These are phyloP conservation scores for Apis florea DNA, from an alignment of 1,140 invertebrate genomes.

Conservation along the genomic window DNA sequence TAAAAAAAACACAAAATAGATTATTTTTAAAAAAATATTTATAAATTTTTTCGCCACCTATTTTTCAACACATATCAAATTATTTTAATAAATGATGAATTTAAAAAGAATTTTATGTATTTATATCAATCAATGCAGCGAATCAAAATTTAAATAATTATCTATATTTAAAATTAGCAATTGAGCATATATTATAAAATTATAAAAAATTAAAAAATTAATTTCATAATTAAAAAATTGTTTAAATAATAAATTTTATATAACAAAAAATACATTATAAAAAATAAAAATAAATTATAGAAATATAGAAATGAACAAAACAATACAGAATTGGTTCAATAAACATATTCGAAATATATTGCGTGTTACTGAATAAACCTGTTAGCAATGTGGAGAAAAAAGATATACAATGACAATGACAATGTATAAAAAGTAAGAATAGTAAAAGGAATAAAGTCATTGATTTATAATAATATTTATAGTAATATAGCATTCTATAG, in stretches of 20 bases:
- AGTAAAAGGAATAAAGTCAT: not conserved
- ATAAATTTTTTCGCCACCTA: no score
- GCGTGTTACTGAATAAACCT: not conserved
- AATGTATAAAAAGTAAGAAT: not conserved
- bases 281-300: not conserved
- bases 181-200: not conserved
- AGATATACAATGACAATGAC: not conserved
- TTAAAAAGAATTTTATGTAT: no score
- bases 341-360: not conserved
- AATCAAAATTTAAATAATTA: no score
- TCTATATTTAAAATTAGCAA: no score
- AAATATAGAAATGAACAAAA: no score
- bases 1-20: not conserved
- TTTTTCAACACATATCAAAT: no score
- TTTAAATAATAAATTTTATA: not conserved
- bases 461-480: not conserved
- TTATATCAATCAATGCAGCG: no score
- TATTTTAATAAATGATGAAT: no score
- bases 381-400: no score
- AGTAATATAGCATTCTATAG: not conserved
- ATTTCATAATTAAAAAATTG: not conserved
- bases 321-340: not conserved
- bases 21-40: no score
- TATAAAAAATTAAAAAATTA: not conserved
- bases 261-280: not conserved